Evolutionary conservation across 2,113 vertebrate genomes (phyloP).

Genomic region (Hippocampus guttulatus): DNA sequence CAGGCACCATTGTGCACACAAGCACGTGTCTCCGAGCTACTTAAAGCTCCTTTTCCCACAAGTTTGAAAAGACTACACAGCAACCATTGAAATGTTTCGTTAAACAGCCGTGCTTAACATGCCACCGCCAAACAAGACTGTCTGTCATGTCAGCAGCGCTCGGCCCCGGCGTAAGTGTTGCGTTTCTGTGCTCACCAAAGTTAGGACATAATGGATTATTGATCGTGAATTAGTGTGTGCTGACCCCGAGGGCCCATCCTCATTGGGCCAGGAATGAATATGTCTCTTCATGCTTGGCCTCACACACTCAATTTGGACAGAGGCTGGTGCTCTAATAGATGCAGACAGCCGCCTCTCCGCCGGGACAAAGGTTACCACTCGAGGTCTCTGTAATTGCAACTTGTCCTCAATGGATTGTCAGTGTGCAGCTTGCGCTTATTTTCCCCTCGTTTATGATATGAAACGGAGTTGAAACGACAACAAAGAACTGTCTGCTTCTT

Average conservation of each 20-base stretch:
- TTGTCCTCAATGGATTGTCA: constrained; percentile 15
- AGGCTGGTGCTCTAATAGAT: constrained; percentile 49
- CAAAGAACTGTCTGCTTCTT: not conserved
- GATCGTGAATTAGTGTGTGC: constrained; percentile 80
- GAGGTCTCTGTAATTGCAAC: constrained; percentile 45
- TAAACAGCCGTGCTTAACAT: constrained; percentile 2
- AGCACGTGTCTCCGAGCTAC: constrained; percentile 5
- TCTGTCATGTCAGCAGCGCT: constrained; percentile 2
- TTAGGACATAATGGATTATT: constrained; percentile 94
- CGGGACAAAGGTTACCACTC: constrained; percentile 43
- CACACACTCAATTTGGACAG: constrained; percentile 71
- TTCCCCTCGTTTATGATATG: not conserved
- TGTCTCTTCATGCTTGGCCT: constrained; percentile 77
- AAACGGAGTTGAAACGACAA: not conserved
- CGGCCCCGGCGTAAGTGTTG: constrained; percentile 7
- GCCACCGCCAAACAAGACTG: constrained; percentile 3
- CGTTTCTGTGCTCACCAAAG: constrained; percentile 67
- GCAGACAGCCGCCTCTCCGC: constrained; percentile 52
- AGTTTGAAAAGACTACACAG: not conserved
- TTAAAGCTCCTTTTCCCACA: not conserved
- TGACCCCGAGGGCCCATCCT: constrained; percentile 79
- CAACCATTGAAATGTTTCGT: not conserved
- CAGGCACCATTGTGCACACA: not conserved
- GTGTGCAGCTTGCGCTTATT: constrained; percentile 1
- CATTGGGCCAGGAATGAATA: constrained; percentile 80